Evolutionary conservation across 2,797 vertebrate species (phyloP), one percentile per base, ranked within the genome.

Genomic region (Adelosebastes latens): DNA sequence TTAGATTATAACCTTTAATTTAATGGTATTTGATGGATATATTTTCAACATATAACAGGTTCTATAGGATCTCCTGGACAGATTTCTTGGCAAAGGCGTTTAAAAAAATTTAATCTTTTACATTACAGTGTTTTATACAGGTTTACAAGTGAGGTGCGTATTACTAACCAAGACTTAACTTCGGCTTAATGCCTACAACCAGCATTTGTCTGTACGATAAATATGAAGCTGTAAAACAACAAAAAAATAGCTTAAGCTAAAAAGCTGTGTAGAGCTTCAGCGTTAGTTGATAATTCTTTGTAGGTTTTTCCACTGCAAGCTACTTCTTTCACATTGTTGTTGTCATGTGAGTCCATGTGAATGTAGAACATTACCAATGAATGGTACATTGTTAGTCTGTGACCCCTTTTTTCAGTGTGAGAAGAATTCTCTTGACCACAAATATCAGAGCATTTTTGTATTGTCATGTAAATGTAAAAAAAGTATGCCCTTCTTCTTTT

Each of bases 401-500:
- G 89, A 89, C 83, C 87, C 31, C 42, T 31, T 88, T 66, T 87
- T 77, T 65, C 5, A 1, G 20, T 39, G 53, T n/a, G 31, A 66
- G 62, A 85, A 66, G 62, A 85, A 68, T 74, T 84, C 53, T 78
- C 60, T 60, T n/a, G 58, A 77, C 60, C 65, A 32, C 8, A 70
- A 67, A 58, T 53, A 16, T 79, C 8, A 27, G 36, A 60, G 61
- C 5, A 8, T 60, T 65, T 77, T 77, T 10, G 22, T 55, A 75
- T 91, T 91, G 80, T 90, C 73, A 77, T 87, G 88, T 73, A 86
- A 90, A 87, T 89, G 13, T 55, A 11, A 39, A 39, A 39, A 39
- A 39, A 22, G 24, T 18, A 52, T 58, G 55, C 14, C 27, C 62
- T 22, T 10, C 32, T 62, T 86, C 32, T 62, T 86, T 85, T 86